These are phyloP conservation scores for Antigone vipio DNA, from an alignment of 2,113 vertebrate genomes.

Conservation along the genomic window DNA sequence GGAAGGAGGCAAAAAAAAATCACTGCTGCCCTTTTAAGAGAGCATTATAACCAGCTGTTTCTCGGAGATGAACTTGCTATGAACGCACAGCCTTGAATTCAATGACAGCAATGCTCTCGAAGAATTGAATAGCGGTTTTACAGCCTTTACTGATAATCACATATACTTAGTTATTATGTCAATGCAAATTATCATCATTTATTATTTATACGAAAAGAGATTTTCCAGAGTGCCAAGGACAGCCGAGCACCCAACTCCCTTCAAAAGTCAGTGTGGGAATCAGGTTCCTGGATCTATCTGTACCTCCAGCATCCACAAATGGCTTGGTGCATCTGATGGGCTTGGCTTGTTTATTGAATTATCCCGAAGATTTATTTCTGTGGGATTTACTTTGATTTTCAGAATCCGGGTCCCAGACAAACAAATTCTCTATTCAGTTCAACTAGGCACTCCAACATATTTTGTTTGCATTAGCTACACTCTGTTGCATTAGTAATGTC, in stretches of 20 bases:
- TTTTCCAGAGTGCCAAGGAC: slow-evolving; percentile 14
- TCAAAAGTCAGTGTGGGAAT: background rate
- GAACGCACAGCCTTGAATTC: background rate
- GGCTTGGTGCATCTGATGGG: background rate
- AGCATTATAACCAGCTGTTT: background rate
- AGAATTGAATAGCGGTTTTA: background rate
- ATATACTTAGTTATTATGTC: background rate
- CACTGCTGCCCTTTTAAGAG: background rate
- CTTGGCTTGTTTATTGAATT: background rate
- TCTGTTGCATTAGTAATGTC: slow-evolving; percentile 65
- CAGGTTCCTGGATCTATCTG: background rate
- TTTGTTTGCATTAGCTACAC: slow-evolving; percentile 64
- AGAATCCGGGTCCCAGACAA: slow-evolving; percentile 8
- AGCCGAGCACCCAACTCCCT: background rate
- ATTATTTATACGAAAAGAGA: slow-evolving; percentile 28
- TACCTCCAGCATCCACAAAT: background rate
- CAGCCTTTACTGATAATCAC: background rate
- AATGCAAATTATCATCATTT: slow-evolving; percentile 21
- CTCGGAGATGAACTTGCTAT: background rate
- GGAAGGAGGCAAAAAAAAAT: background rate
- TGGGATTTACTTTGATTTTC: slow-evolving; percentile 26
- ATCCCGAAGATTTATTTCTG: background rate
- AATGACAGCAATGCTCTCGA: background rate
- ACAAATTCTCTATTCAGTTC: slow-evolving; percentile 54
- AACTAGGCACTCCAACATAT: slow-evolving; percentile 32